phyloP scores from a whole-genome alignment of 1,140 invertebrate species.

The Myzus persicae region DNA sequence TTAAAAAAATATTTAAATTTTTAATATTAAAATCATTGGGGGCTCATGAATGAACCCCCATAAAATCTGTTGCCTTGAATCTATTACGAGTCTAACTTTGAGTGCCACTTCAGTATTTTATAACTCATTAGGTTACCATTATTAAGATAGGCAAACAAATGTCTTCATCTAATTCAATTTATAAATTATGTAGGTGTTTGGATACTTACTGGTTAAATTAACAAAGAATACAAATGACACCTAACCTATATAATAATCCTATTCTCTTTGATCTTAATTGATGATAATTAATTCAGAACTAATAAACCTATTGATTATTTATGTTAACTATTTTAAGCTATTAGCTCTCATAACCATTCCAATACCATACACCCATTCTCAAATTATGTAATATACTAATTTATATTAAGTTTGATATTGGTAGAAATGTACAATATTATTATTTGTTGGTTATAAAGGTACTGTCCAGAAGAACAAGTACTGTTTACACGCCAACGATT shows the following conservation, averaged over 20 bases:
- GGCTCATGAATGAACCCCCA: neutral
- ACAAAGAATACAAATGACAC: neutral
- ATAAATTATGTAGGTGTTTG: neutral
- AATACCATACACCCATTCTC: neutral
- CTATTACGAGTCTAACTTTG: neutral
- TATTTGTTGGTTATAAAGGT: constrained; percentile 6
- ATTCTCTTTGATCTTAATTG: neutral
- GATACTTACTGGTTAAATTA: neutral
- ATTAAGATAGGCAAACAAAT: neutral
- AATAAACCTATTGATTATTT: neutral
- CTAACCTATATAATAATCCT: neutral
- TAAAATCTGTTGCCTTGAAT: neutral
- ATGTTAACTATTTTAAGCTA: neutral
- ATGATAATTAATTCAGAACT: neutral
- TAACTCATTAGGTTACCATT: neutral
- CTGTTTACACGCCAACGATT: constrained; percentile 45
- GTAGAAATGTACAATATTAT: neutral
- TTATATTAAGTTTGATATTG: neutral
- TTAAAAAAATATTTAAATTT: too few species aligned
- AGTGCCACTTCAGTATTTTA: neutral
- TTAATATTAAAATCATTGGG: neutral
- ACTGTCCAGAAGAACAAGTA: constrained; percentile 54
- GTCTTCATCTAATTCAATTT: neutral
- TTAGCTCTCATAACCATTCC: neutral
- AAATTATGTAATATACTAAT: neutral